Percentiles rank a stretch among this genome's conserved stretches.
Conservation (phyloP, 1,140 invertebrate species). For the Musca vetustissima region DNA sequence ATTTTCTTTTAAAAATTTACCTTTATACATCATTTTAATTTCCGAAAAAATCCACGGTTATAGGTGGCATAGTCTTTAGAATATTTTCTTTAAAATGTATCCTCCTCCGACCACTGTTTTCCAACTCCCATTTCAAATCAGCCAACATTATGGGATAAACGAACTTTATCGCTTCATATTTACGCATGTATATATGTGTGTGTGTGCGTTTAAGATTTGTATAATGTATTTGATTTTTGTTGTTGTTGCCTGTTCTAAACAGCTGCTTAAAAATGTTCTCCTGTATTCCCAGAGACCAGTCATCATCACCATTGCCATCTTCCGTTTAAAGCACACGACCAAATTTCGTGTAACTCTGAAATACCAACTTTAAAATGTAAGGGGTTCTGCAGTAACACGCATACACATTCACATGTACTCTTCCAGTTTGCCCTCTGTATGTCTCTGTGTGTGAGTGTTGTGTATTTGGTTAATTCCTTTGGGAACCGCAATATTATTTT, state of each 20-base stretch:
- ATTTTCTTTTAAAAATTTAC: too few relatives aligned
- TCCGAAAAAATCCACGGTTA: too few relatives aligned
- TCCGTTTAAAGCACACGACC: not conserved
- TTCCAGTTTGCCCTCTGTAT: not conserved
- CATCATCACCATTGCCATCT: constrained; percentile 1
- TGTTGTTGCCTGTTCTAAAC: constrained; percentile 3
- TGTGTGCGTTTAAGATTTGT: too few relatives aligned
- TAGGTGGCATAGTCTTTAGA: too few relatives aligned
- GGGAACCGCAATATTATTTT: constrained; percentile 26
- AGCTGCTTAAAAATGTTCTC: constrained; percentile 1
- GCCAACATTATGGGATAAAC: too few relatives aligned
- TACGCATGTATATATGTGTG: too few relatives aligned
- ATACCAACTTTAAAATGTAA: too few relatives aligned
- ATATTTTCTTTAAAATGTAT: too few relatives aligned
- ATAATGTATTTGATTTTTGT: not conserved
- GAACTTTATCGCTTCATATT: too few relatives aligned
- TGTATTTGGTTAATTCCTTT: constrained; percentile 19
- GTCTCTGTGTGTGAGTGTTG: constrained; percentile 1
- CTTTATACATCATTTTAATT: too few relatives aligned
- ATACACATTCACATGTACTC: not conserved
- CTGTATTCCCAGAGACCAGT: constrained; percentile 9
- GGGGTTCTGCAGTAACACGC: not conserved
- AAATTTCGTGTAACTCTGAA: not conserved
- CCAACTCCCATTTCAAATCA: too few relatives aligned
- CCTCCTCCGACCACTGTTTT: too few relatives aligned